Conservation (phyloP, 1,140 invertebrate genomes). For the Carposina sasakii region DNA sequence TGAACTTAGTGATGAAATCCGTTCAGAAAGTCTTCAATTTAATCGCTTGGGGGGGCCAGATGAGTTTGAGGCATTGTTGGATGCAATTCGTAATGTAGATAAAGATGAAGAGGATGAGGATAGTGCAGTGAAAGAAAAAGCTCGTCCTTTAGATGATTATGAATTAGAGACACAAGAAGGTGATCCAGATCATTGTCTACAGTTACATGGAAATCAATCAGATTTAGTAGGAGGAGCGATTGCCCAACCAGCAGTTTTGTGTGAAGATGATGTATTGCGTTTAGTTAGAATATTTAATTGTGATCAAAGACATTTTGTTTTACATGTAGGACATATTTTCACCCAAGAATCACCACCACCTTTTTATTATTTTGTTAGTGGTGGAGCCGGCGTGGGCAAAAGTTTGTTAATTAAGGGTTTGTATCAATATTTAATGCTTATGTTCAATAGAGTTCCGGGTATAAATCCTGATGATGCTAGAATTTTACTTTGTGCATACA, state of each 20-base stretch:
- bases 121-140: neutral
- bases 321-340: neutral
- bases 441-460: neutral
- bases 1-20: neutral
- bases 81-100: neutral
- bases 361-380: slow-evolving; percentile 19
- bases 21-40: slow-evolving; percentile 3
- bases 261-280: neutral
- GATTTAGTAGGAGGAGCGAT: neutral
- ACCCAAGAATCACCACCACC: neutral
- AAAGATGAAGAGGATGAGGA: slow-evolving; percentile 4
- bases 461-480: slow-evolving; percentile 1
- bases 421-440: slow-evolving; percentile 19
- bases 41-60: slow-evolving; percentile 1
- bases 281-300: slow-evolving; percentile 4
- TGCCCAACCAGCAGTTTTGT: neutral
- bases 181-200: neutral
- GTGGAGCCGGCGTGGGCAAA: slow-evolving; percentile 25
- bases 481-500: slow-evolving; percentile 20
- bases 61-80: neutral
- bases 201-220: neutral
- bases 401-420: slow-evolving; percentile 20
- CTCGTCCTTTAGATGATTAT: neutral
- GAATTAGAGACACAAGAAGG: slow-evolving; percentile 5
- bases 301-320: slow-evolving; percentile 5